Base-by-base conservation (phyloP, 2,888 invertebrate genomes). In the Chymomyza amoena region DNA sequence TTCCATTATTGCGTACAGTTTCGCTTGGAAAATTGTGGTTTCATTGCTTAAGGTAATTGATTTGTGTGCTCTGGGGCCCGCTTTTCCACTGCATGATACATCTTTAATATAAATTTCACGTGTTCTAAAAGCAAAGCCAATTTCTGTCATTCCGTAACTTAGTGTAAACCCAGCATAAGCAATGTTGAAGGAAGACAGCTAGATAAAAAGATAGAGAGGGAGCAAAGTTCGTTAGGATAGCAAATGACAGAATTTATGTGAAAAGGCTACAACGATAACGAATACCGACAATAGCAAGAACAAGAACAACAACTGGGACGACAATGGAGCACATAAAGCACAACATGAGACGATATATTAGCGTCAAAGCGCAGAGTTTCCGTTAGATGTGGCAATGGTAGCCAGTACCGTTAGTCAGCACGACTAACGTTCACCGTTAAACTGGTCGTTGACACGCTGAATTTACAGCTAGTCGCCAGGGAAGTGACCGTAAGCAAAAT, bases 341-440 rank as follows among this genome's bases (percentile, higher is more conserved):
- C 80, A 81, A 72, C 68, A 77, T 78, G 76, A 61, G 70, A 75
- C 78, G 70, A 78, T 82, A 78, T 81, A 84, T 82, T 82, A 84
- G 73, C 67, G 79, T 76, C 81, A 81, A 83, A 84, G 84, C 73
- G 76, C 73, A 66, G 70, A 78, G 56, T 69, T 78, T 82, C 83
- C 80, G 80, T 59, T 66, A 71, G 66, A 45, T 61, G 45, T 15
- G 18, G 39, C 16, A 61, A 28, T 32, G 32, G 32, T 9, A 7
- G 32, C 32, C 32, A 60, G 39, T 39, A 61, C n/a, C 16, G 28
- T 10, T 13, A 61, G 36, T 32, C 39, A 61, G 18, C 61, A 13
- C 5, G 36, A 61, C 61, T 39, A 39, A 39, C 18, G 16, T 45
- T 13, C 13, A 68, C 20, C 64, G 73, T 18, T 60, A 61, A 56